Conservation (phyloP, 2,113 vertebrate species). For the Fukomys damarensis region DNA sequence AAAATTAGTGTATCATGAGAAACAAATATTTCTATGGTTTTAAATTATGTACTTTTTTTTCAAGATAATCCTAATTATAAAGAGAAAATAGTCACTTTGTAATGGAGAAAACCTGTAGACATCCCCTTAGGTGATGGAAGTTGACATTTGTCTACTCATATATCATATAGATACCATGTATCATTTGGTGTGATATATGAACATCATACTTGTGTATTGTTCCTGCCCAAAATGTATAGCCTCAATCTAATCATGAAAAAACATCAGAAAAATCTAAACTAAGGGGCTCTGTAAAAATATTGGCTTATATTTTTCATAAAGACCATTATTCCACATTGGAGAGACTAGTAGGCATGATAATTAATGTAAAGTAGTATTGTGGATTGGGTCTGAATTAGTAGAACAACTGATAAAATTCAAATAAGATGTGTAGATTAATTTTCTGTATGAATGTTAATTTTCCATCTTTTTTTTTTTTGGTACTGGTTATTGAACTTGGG, state of each 20-base stretch:
- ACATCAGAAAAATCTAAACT: background rate
- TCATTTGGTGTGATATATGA: background rate
- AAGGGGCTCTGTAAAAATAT: background rate
- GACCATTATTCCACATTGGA: background rate
- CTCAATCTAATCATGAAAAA: background rate
- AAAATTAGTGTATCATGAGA: constrained; percentile 9
- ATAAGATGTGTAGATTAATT: background rate
- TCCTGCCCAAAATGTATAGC: background rate
- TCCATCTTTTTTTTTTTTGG: too few species aligned
- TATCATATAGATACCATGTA: background rate
- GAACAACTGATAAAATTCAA: background rate
- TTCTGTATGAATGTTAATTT: background rate
- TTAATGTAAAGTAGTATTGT: background rate
- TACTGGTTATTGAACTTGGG: too few species aligned
- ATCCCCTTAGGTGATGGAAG: background rate
- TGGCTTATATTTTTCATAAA: background rate
- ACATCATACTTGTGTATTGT: background rate
- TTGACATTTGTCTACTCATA: background rate
- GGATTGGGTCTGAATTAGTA: background rate
- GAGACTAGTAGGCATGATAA: background rate
- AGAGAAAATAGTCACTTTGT: background rate
- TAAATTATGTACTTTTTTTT: constrained; percentile 21
- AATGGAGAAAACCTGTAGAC: background rate
- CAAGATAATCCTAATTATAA: constrained; percentile 23
- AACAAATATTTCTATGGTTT: constrained; percentile 19